Conservation (phyloP, 2,797 vertebrate species). For the Arnoldichthys spilopterus region DNA sequence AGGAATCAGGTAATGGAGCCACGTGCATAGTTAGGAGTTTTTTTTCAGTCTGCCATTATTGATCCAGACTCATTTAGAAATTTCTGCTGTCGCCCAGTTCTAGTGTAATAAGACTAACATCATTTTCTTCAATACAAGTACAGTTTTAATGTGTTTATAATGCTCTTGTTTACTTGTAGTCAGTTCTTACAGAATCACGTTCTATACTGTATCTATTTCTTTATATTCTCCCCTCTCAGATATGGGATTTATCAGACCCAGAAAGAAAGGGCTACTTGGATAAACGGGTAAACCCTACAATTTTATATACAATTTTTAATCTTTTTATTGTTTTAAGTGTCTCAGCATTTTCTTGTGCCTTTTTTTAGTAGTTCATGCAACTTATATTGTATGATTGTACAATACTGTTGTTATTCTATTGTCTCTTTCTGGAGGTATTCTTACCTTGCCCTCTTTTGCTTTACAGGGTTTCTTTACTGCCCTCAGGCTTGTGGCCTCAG, state of each 20-base stretch:
- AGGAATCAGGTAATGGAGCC: neutral
- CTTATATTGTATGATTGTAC: neutral
- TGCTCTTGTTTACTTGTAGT: neutral
- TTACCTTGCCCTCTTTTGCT: conserved; percentile 26
- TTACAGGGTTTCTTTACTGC: conserved; percentile 93
- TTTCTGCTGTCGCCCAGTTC: neutral
- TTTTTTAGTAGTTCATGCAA: neutral
- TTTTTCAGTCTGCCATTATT: neutral
- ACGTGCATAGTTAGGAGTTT: neutral
- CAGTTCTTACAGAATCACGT: neutral
- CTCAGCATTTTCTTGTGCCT: conserved; percentile 35
- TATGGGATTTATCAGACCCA: conserved; percentile 97
- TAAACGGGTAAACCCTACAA: conserved; percentile 82
- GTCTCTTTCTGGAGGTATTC: neutral
- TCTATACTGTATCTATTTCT: neutral
- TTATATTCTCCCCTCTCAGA: conserved; percentile 71
- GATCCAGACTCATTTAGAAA: neutral
- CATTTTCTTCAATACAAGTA: no score
- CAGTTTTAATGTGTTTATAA: no score
- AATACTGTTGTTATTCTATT: neutral
- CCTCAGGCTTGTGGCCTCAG: conserved; percentile 90
- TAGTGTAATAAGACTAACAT: neutral
- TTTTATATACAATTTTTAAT: neutral
- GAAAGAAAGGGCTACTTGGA: conserved; percentile 96
- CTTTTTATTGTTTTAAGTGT: neutral